Conservation (phyloP, 2,888 invertebrate species). For the Ormia ochracea region DNA sequence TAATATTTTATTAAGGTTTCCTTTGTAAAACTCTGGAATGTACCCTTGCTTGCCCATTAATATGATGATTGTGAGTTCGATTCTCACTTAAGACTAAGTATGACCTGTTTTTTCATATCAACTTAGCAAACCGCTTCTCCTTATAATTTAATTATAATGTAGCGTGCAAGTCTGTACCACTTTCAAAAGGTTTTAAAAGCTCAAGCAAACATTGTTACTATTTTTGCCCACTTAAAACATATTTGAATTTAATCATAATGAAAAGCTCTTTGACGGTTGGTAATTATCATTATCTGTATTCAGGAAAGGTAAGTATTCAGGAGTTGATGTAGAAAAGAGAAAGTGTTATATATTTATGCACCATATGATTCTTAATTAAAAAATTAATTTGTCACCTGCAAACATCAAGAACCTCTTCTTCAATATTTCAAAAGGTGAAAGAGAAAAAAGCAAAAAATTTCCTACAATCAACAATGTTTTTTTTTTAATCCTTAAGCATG, state of each 20-base stretch:
- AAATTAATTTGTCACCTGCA: constrained; percentile 56
- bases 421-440: neutral
- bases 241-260: neutral
- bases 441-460: neutral
- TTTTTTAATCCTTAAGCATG: constrained; percentile 46
- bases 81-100: no score
- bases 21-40: no score
- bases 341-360: constrained; percentile 33
- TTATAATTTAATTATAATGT: no score
- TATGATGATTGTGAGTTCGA: no score
- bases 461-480: constrained; percentile 2
- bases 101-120: no score
- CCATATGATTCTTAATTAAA: constrained; percentile 58
- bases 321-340: neutral
- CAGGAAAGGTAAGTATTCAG: constrained; percentile 18
- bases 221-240: neutral
- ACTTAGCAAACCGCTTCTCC: no score
- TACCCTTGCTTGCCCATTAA: no score
- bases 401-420: constrained; percentile 8
- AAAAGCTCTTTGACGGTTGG: neutral
- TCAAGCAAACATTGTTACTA: neutral
- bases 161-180: no score
- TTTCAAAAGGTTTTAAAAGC: neutral
- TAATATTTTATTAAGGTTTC: no score
- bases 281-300: constrained; percentile 42